Base-by-base conservation (phyloP, 2,797 vertebrate species). In the Fundulus diaphanus region DNA sequence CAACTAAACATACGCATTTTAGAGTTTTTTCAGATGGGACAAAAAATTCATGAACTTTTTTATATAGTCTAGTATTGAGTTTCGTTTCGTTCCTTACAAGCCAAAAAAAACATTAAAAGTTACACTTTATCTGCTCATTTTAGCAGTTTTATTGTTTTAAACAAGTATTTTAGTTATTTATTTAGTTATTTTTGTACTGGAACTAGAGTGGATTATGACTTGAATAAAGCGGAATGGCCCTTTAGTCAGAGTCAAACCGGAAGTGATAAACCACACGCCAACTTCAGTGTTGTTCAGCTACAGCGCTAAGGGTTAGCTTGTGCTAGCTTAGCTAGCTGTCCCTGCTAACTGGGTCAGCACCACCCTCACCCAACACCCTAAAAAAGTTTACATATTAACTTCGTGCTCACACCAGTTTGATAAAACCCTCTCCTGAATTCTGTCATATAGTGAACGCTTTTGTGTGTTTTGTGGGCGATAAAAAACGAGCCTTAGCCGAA, bases 341-440 rank as follows among this genome's bases (percentile, higher is more conserved):
- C 16, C 13, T 15, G 63, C n/a, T 86, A 88, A 85, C 59, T 90
- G 85, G 92, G 93, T 94, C 93, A 93, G 48, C 89, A 72, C 70
- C 81, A 72, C 84, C 78, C 52, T 82, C 73, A 78, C 56, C 63
- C 70, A 72, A 72, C 56, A 79, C 49, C 66, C 70, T 63, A 18
- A 40, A 54, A 82, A 90, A 90, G 82, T 91, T 90, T 40, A 13
- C 40, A 82, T 42, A 66, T 40, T 20, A 66, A 70, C 46, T 84
- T 77, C 59, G 18, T 22, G 51, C 6, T 35, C 9, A 18, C 31
- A 54, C 7, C 69, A 20, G 20, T 16, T 18, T 7, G 2, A 0
- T 12, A 35, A 2, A 8, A 15, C 31, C 7, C 16, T 42, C 40
- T 35, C 29, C n/a, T 9, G 24, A 48, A 22, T 13, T 63, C 2